Percentiles rank a stretch among this genome's conserved stretches.
Conservation (phyloP, 2,888 invertebrate genomes). For the Plebejus melissa region DNA sequence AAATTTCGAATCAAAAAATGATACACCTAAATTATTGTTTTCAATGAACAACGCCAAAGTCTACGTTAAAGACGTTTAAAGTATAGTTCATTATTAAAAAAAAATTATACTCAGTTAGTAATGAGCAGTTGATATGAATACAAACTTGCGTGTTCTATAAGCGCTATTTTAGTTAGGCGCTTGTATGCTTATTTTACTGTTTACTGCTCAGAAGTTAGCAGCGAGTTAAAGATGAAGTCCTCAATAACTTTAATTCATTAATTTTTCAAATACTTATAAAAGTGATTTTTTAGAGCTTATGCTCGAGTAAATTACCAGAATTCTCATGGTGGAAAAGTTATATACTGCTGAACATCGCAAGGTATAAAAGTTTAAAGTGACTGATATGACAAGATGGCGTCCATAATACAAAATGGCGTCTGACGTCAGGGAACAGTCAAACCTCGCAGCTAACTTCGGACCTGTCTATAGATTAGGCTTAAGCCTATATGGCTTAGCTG, state of each 20-base stretch:
- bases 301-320: too few species aligned
- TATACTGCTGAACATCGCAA: too few species aligned
- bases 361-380: too few species aligned
- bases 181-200: not conserved
- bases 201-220: not conserved
- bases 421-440: not conserved
- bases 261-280: too few species aligned
- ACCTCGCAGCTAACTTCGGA: constrained; percentile 7
- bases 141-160: constrained; percentile 6
- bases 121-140: not conserved
- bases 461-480: not conserved
- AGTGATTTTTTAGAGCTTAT: too few species aligned
- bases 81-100: not conserved
- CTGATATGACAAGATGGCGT: not conserved
- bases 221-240: not conserved
- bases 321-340: too few species aligned
- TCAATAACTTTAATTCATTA: too few species aligned
- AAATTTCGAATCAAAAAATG: not conserved
- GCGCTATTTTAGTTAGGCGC: constrained; percentile 6
- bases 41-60: not conserved
- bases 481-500: not conserved
- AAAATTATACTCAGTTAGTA: not conserved
- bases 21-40: not conserved
- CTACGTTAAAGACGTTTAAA: not conserved
- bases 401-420: not conserved